Percentiles rank a stretch among this genome's conserved stretches.
Evolutionary conservation across 2,797 vertebrate species (phyloP).

Genomic region (Miopithecus talapoin): DNA sequence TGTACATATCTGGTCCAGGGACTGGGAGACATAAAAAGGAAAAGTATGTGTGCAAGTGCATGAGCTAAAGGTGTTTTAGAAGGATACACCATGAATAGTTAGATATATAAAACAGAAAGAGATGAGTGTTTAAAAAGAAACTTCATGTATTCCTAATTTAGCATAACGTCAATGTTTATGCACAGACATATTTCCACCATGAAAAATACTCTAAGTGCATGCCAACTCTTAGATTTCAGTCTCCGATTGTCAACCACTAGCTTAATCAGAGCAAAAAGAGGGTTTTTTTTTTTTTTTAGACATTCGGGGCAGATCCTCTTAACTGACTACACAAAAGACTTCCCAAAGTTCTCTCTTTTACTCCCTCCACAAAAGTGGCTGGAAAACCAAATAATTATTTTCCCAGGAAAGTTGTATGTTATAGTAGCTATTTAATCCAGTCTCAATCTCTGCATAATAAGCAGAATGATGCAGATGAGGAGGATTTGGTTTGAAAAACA

Average conservation of each 20-base stretch:
- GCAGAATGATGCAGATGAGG: not conserved
- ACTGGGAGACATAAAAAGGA: not conserved
- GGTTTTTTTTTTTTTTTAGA: not conserved
- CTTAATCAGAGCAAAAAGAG: not conserved
- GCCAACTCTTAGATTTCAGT: not conserved
- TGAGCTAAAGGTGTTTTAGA: not conserved
- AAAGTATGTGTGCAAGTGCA: not conserved
- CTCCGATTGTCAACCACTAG: not conserved
- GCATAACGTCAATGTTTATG: not conserved
- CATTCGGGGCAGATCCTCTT: not conserved
- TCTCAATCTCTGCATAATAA: not conserved
- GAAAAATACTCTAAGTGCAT: not conserved
- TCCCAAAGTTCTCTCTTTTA: not conserved
- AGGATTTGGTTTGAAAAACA: not conserved
- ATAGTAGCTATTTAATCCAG: not conserved
- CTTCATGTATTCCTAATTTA: fast-evolving
- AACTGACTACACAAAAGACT: not conserved
- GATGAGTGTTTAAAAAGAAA: not conserved
- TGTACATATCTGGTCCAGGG: not conserved
- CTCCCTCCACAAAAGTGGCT: not conserved
- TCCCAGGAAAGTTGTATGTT: not conserved
- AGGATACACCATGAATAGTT: not conserved
- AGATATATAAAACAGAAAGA: not conserved
- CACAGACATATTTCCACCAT: not conserved
- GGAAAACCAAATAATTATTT: not conserved